These are phyloP conservation scores for Agrochola lychnidis DNA, from an alignment of 2,888 invertebrate species.

Conservation along the genomic window DNA sequence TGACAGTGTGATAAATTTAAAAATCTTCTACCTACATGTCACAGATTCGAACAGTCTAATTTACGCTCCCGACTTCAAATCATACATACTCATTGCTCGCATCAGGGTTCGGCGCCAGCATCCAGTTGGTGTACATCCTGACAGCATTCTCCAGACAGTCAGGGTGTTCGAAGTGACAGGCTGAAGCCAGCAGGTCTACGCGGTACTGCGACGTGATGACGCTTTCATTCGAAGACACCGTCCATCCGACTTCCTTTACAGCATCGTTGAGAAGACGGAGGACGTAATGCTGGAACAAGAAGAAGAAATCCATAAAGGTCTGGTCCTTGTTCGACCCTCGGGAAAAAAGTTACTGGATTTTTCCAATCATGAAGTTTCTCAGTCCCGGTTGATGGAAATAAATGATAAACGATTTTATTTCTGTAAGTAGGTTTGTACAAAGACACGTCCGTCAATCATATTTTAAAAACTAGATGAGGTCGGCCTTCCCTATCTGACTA, in stretches of 20 bases:
- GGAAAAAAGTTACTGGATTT: neutral
- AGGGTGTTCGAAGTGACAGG: constrained; percentile 94
- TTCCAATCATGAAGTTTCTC: too few relatives aligned
- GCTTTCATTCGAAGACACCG: constrained; percentile 91
- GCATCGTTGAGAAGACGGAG: constrained; percentile 92
- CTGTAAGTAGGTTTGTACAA: too few relatives aligned
- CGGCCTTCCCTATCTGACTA: too few relatives aligned
- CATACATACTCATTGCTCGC: constrained; percentile 93
- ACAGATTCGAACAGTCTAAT: neutral
- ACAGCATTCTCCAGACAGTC: constrained; percentile 94
- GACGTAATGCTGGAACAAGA: constrained; percentile 91
- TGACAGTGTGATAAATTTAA: too few relatives aligned
- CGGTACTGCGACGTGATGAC: constrained; percentile 93
- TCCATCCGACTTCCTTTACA: constrained; percentile 93
- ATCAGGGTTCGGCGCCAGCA: constrained; percentile 93
- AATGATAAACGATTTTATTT: too few relatives aligned
- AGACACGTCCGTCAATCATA: too few relatives aligned
- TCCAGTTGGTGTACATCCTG: constrained; percentile 94
- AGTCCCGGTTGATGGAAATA: neutral
- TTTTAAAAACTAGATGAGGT: too few relatives aligned
- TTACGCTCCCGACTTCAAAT: neutral
- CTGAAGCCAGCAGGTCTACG: constrained; percentile 93
- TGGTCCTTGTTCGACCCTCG: too few relatives aligned
- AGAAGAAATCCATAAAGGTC: neutral
- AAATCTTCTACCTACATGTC: neutral